These are phyloP conservation scores for Anoplopoma fimbria DNA, from an alignment of 2,113 vertebrate species.

Conservation along the genomic window DNA sequence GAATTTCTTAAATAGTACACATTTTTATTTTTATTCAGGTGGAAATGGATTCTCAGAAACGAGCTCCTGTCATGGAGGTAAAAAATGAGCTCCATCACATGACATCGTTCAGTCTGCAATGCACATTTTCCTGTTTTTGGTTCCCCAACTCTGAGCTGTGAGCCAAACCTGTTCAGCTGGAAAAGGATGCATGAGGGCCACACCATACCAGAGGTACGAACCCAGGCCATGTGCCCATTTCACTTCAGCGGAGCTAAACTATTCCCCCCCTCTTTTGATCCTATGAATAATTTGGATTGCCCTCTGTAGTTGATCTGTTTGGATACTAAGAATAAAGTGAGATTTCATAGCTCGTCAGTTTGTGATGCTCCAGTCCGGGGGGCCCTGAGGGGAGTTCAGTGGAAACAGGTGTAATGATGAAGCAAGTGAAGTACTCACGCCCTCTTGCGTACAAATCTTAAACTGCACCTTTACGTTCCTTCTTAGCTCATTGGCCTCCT, in stretches of 20 bases:
- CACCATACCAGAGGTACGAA: conserved; percentile 48
- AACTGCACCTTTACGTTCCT: not conserved
- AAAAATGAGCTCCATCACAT: conserved; percentile 14
- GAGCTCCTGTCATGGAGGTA: not conserved
- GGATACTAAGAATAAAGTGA: not conserved
- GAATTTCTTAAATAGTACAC: accelerated
- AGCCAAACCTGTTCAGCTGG: conserved; percentile 68
- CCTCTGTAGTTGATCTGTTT: not conserved
- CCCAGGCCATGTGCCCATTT: not conserved
- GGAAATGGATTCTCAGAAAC: not conserved
- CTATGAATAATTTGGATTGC: no score
- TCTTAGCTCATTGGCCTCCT: not conserved
- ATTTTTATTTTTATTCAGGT: conserved; percentile 2
- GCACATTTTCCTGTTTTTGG: conserved; percentile 47
- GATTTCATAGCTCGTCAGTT: not conserved
- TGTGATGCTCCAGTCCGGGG: not conserved
- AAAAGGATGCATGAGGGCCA: conserved; percentile 45
- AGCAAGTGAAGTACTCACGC: not conserved
- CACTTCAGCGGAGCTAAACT: not conserved
- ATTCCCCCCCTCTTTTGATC: not conserved
- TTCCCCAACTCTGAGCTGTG: conserved; percentile 9
- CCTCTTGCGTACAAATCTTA: conserved; percentile 25
- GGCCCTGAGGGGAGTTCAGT: conserved; percentile 19
- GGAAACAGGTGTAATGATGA: conserved; percentile 42
- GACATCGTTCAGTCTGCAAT: conserved; percentile 7